These are phyloP conservation scores for Rhinichthys osculus DNA, from an alignment of 2,797 vertebrate species.

Conservation along the genomic window DNA sequence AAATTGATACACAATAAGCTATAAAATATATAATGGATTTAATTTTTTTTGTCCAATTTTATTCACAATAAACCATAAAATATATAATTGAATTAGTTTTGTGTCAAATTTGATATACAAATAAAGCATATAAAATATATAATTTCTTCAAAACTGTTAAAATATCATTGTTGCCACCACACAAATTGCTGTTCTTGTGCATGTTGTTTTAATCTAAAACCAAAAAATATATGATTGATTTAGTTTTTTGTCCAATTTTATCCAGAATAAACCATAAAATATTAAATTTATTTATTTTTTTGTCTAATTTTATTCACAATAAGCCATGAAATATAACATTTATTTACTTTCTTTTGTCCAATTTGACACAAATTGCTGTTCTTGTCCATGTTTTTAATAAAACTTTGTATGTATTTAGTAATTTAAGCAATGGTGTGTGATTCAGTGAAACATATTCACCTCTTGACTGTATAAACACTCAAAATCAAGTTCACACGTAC, in stretches of 20 bases:
- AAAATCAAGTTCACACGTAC: not conserved
- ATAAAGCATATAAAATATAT: not conserved
- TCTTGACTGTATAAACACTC: not conserved
- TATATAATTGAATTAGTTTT: not conserved
- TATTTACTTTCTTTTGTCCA: no score
- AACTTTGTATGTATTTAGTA: no score
- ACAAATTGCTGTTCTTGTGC: no score
- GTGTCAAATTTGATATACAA: not conserved
- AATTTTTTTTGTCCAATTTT: not conserved
- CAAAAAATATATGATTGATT: no score
- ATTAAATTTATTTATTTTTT: not conserved
- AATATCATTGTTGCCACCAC: no score
- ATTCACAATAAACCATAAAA: not conserved
- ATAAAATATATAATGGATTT: not conserved
- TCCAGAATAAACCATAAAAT: no score
- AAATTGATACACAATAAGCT: not conserved
- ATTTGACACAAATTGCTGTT: no score
- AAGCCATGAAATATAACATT: not conserved
- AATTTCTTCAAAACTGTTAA: not conserved
- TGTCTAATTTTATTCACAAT: not conserved
- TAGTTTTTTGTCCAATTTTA: no score
- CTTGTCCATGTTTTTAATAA: no score
- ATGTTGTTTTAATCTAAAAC: no score
- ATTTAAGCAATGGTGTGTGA: no score
- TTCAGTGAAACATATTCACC: not conserved